Percentiles rank a stretch among this genome's conserved stretches.
phyloP scores from a whole-genome alignment of 2,888 invertebrate genomes.

The Amblyjoppa fuscipennis region DNA sequence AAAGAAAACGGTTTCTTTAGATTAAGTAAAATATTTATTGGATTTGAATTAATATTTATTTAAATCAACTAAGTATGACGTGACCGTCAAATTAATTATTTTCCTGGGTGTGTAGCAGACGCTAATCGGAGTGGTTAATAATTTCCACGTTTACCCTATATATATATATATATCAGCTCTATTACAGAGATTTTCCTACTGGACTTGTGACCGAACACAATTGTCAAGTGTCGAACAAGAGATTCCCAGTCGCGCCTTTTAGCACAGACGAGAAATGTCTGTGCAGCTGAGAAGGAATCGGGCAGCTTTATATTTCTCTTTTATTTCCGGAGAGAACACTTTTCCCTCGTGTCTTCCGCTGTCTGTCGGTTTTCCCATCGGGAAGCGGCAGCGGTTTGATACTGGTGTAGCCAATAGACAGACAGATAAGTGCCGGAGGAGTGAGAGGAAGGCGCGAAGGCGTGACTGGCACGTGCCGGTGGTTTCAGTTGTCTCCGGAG shows the following conservation, averaged over 20 bases:
- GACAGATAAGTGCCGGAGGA: not conserved
- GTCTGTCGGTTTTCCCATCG: slow-evolving; percentile 37
- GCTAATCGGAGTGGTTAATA: too few species aligned
- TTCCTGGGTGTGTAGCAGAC: too few species aligned
- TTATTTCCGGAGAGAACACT: slow-evolving; percentile 32
- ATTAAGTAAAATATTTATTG: too few species aligned
- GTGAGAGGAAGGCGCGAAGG: not conserved
- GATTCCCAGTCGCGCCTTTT: slow-evolving; percentile 4
- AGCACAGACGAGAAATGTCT: slow-evolving; percentile 5
- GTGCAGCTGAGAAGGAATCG: not conserved
- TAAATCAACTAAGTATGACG: too few species aligned
- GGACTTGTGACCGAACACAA: not conserved
- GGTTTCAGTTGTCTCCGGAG: slow-evolving; percentile 55
- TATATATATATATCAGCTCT: too few species aligned
- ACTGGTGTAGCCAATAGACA: slow-evolving; percentile 10
- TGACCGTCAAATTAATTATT: too few species aligned
- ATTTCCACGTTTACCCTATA: too few species aligned
- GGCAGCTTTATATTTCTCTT: not conserved
- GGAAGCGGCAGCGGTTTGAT: slow-evolving; percentile 13
- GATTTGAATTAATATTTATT: too few species aligned
- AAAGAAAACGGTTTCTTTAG: too few species aligned
- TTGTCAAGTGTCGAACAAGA: not conserved
- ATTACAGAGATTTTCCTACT: too few species aligned
- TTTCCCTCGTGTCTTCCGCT: slow-evolving; percentile 12
- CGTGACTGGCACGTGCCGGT: slow-evolving; percentile 51